Evolutionary conservation across 2,113 vertebrate species (phyloP), one percentile per base, ranked within the genome.

Genomic region (Triplophysa siluroides): DNA sequence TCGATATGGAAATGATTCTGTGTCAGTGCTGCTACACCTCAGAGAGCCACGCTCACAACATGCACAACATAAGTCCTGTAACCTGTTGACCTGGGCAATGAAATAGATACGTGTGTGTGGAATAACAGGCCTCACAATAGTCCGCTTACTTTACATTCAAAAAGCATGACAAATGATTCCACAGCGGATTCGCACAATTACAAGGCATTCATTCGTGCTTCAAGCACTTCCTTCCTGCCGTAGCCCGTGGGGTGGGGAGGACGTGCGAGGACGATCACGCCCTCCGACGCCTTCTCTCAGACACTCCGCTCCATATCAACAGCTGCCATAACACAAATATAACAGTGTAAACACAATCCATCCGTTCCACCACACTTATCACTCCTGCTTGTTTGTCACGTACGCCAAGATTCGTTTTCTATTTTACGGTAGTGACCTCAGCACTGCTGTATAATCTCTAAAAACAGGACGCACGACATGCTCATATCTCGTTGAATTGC

Each of bases 301-400:
- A 38, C 62, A 65, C 74, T 54, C 43, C 43, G 50, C 23, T 33
- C 9, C 45, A 65, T 21, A 54, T 77, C 74, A 52, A 21, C 62
- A 65, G 23, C 62, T 65, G 74, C 19, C 62, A 76, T 23, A 52
- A 54, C 45, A 75, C 72, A 26, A 75, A 75, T 47, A 75, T n/a
- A 62, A 63, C 58, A 75, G 26, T 6, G 8, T 23, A 77, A 77
- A 77, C 45, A 65, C 45, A 52, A 65, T 65, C 62, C 26, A 38
- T 52, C 58, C 24, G 14, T 75, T 75, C 72, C 72, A 63, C 14
- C 52, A 54, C 73, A n/a, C 60, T 50, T 76, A 64, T 64, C 19
- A 2, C 61, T 47, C 45, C 2, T 19, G 1, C 18, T 65, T 24
- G 8, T 77, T 65, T 50, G 18, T 77, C 74, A 77, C 62, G 45